A percentile compares a stretch with the other conserved stretches of the same genome.
These are phyloP conservation scores for Lagorchestes hirsutus DNA, from an alignment of 2,797 vertebrate genomes.

Conservation along the genomic window DNA sequence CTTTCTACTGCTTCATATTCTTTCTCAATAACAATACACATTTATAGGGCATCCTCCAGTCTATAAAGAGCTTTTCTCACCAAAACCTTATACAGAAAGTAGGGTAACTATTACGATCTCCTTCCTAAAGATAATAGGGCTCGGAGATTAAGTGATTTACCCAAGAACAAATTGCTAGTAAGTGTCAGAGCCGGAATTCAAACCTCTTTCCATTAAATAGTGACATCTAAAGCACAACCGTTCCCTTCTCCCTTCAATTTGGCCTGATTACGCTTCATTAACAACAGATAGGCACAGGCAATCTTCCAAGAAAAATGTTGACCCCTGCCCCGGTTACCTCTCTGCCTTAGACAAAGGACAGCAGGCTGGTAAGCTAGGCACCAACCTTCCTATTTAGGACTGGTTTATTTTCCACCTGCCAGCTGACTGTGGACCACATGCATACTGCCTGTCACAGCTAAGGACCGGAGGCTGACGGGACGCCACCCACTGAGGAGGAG, in stretches of 20 bases:
- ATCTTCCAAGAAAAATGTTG: constrained; percentile 63
- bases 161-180: not conserved
- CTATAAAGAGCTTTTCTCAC: not conserved
- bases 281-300: constrained; percentile 38
- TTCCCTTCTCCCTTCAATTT: constrained; percentile 36
- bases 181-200: not conserved
- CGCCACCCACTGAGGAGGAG: not conserved
- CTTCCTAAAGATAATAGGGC: not conserved
- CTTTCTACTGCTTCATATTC: not conserved
- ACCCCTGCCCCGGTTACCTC: constrained; percentile 65
- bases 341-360: constrained; percentile 66
- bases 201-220: not conserved
- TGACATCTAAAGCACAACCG: not conserved
- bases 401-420: constrained; percentile 70
- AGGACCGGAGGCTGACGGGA: not conserved
- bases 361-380: constrained; percentile 50
- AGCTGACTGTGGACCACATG: constrained; percentile 63
- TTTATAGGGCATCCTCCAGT: not conserved
- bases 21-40: not conserved
- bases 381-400: not conserved
- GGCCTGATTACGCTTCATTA: constrained; percentile 35
- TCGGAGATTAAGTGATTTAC: not conserved
- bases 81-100: not conserved
- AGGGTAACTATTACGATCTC: not conserved
- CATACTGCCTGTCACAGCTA: constrained; percentile 56